Conservation (phyloP, 2,797 vertebrate genomes). For the Myotis pilosus region DNA sequence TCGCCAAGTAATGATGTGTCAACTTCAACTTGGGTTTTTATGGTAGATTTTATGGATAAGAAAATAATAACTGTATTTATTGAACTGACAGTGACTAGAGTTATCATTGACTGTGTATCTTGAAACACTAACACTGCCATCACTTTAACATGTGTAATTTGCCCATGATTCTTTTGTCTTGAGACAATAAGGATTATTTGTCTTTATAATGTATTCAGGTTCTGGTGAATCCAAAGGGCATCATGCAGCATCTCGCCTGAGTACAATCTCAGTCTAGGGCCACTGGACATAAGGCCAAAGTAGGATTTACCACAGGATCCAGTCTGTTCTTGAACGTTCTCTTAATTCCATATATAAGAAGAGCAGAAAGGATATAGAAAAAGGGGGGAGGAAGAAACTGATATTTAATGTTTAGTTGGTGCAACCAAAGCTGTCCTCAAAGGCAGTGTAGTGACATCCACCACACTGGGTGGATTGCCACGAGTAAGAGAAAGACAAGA, state of each 20-base stretch:
- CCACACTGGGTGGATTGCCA: neutral
- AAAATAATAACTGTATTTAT: slow-evolving; percentile 50
- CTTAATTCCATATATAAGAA: neutral
- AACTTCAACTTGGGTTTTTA: slow-evolving; percentile 64
- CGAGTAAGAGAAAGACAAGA: neutral
- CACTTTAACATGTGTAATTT: neutral
- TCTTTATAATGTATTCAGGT: neutral
- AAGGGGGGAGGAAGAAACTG: neutral
- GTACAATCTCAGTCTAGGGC: neutral
- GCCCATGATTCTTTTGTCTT: slow-evolving; percentile 1
- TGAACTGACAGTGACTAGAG: slow-evolving; percentile 30
- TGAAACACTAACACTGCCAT: neutral
- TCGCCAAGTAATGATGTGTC: slow-evolving; percentile 63
- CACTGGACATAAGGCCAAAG: neutral
- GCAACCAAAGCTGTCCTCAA: neutral
- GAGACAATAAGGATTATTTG: neutral
- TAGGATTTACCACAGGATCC: neutral
- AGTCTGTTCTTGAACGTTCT: neutral
- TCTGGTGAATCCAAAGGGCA: neutral
- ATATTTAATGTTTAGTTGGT: neutral
- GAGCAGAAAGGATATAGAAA: neutral
- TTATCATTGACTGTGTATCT: neutral
- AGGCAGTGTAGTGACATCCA: neutral
- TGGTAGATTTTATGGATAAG: slow-evolving; percentile 62
- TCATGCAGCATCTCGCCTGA: neutral